These are phyloP conservation scores for Stichopus chloronotus DNA, from an alignment of 35 echinoderm and acorn worm species.

Conservation along the genomic window DNA sequence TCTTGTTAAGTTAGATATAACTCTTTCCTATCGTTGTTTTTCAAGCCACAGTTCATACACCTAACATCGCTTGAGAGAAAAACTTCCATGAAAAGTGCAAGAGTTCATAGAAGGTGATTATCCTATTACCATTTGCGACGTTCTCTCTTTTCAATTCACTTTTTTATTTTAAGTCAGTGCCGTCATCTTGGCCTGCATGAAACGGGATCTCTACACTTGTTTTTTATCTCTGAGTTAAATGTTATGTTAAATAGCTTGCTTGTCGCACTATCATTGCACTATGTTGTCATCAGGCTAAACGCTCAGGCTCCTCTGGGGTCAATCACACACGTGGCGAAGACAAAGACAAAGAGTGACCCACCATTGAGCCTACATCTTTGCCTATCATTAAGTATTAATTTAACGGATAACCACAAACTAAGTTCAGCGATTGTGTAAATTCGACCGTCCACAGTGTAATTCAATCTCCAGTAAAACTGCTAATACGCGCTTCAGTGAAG, in stretches of 20 bases:
- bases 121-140: neutral
- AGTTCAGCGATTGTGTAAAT: conserved; percentile 17
- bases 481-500: conserved; percentile 1
- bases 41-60: too few relatives aligned
- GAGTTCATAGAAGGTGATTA: neutral
- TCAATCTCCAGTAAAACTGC: neutral
- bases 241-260: neutral
- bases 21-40: too few relatives aligned
- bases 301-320: neutral
- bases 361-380: neutral
- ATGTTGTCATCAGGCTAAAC: neutral
- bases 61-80: too few relatives aligned
- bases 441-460: neutral
- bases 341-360: neutral
- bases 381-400: conserved; percentile 11
- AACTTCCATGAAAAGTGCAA: neutral
- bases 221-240: neutral
- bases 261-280: neutral
- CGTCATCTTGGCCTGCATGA: neutral
- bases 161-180: too few relatives aligned
- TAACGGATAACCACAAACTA: neutral
- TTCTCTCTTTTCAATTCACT: too few relatives aligned
- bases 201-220: neutral
- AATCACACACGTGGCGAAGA: conserved; percentile 10
- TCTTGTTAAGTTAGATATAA: too few relatives aligned